Percentiles rank a stretch among this genome's conserved stretches.
These are phyloP conservation scores for Metalampra italica DNA, from an alignment of 2,888 invertebrate genomes.

Conservation along the genomic window DNA sequence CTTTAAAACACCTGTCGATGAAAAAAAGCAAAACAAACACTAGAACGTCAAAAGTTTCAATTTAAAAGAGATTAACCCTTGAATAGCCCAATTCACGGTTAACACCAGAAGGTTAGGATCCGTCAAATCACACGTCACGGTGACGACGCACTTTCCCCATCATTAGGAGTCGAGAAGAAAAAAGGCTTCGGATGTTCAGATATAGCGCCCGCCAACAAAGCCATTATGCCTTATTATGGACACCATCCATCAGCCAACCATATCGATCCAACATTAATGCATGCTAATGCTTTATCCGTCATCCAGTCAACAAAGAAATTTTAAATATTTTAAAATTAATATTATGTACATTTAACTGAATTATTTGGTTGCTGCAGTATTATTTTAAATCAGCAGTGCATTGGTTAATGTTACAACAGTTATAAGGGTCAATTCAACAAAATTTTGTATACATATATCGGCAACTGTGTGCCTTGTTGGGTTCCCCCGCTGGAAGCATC, in stretches of 20 bases:
- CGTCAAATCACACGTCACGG: slow-evolving; percentile 59
- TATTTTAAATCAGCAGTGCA: too few species aligned
- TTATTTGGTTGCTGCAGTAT: too few species aligned
- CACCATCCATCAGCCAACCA: slow-evolving; percentile 73
- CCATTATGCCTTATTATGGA: slow-evolving; percentile 76
- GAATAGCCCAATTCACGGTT: slow-evolving; percentile 55
- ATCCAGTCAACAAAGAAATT: too few species aligned
- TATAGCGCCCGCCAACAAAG: slow-evolving; percentile 71
- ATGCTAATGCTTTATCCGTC: slow-evolving; percentile 76
- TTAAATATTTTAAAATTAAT: too few species aligned
- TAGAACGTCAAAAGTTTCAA: slow-evolving; percentile 32
- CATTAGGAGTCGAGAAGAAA: slow-evolving; percentile 65
- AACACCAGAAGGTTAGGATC: slow-evolving; percentile 63
- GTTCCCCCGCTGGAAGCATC: too few species aligned
- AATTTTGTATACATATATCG: too few species aligned
- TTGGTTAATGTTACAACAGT: too few species aligned
- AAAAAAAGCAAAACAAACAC: slow-evolving; percentile 23
- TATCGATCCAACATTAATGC: slow-evolving; percentile 76
- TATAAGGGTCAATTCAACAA: too few species aligned
- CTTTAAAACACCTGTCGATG: background rate
- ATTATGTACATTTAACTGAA: too few species aligned
- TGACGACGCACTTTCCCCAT: slow-evolving; percentile 65
- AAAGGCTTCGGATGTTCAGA: slow-evolving; percentile 61
- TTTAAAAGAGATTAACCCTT: slow-evolving; percentile 62
- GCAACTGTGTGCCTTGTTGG: too few species aligned